Base-by-base conservation (phyloP, 2,113 vertebrate genomes). In the Hypocryptadius cinnamomeus region DNA sequence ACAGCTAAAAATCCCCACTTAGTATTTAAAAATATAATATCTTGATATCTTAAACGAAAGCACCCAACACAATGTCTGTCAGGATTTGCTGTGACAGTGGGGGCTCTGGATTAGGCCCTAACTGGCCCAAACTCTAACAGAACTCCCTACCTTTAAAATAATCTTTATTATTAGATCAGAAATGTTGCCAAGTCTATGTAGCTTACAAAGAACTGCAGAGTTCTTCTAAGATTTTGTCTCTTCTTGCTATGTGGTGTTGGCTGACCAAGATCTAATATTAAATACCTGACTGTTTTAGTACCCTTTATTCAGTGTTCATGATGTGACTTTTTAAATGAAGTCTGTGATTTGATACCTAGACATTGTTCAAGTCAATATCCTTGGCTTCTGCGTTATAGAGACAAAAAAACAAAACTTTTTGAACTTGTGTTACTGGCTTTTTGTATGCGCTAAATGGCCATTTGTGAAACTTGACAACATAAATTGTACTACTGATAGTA, bases 381-480 rank as follows among this genome's bases (percentile, higher is more conserved):
- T 95, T 95, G 96, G 97, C 96, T 97, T 98, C 94, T 87, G 73
- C 95, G 2, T 90, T 92, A 94, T 92, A 98, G 81, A 97, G 85
- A 96, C 81, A 82, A 95, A 81, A 93, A 92, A 87, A 85, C 40
- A 88, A 95, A 94, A 91, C 77, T 95, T 96, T 96, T 95, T 77
- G 94, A 96, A 97, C 95, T 97, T 82, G 97, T 98, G 97, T 97
- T 97, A 97, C 95, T 95, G 92, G 96, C 97, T 97, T 98, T 98
- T 98, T 98, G 97, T 98, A 98, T 93, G 94, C 87, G 96, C 97
- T 98, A 96, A 98, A 97, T 97, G 97, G 97, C 96, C 96, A 96
- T 96, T 98, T 98, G 98, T 99, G 98, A 98, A 97, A 97, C 95
- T 97, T 96, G 94, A 95, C 81, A 94, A 93, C 93, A 92, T 97